phyloP scores from a whole-genome alignment of 2,888 invertebrate genomes.

The Ephialtes manifestator region DNA sequence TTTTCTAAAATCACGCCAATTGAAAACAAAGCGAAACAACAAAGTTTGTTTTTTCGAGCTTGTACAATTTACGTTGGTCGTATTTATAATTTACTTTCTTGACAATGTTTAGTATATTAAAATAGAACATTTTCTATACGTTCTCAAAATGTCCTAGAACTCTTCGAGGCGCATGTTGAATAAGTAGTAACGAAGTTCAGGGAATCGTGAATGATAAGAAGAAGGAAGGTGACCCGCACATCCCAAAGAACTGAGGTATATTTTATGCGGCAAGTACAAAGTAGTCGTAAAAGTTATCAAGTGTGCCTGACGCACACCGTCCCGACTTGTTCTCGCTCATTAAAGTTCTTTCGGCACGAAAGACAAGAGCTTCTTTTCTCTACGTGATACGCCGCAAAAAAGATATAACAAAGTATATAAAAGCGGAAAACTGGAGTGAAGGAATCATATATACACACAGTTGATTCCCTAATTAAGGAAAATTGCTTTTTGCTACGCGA shows the following conservation, averaged over 20 bases:
- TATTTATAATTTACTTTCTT: not conserved
- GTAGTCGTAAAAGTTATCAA: constrained; percentile 20
- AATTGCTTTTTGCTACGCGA: constrained; percentile 4
- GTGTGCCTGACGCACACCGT: not conserved
- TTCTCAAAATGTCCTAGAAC: no score
- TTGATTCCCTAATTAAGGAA: constrained; percentile 6
- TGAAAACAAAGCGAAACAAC: not conserved
- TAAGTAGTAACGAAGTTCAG: not conserved
- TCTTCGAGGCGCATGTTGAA: not conserved
- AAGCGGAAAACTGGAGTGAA: not conserved
- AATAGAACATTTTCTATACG: no score
- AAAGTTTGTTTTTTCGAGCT: not conserved
- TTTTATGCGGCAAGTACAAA: not conserved
- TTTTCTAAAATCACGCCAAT: not conserved
- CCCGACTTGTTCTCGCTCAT: not conserved
- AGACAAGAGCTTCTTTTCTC: not conserved
- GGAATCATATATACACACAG: not conserved
- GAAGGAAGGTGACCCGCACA: not conserved
- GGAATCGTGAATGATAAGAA: not conserved
- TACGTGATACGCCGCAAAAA: not conserved
- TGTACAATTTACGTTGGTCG: not conserved
- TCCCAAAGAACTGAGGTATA: not conserved
- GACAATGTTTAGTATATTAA: no score
- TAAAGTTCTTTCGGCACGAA: not conserved
- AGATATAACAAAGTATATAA: not conserved